Percentiles rank a stretch among this genome's conserved stretches.
Evolutionary conservation across 30 jellyfish, hydroid and myxozoan genomes (phyloP).

Genomic region (Sanderia malayensis): DNA sequence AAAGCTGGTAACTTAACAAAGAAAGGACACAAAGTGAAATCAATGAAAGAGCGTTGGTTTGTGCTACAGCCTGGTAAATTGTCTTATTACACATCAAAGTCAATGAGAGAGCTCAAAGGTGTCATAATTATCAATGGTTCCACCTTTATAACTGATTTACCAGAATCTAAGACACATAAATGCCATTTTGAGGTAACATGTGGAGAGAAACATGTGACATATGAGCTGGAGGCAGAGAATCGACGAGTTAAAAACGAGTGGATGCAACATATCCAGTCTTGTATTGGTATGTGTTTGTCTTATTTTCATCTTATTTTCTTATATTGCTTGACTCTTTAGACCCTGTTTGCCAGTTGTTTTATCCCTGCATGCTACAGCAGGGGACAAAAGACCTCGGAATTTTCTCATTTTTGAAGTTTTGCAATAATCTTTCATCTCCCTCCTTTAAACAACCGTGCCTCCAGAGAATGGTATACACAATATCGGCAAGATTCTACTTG

Average conservation of each 20-base stretch:
- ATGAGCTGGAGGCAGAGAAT: constrained; percentile 87
- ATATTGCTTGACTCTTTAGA: too few species aligned
- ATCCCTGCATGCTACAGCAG: too few species aligned
- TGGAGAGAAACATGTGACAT: constrained; percentile 70
- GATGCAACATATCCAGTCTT: constrained; percentile 71
- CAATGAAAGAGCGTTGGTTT: constrained; percentile 93
- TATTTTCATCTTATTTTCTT: too few species aligned
- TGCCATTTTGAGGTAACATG: constrained; percentile 80
- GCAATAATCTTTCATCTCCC: too few species aligned
- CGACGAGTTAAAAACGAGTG: constrained; percentile 90
- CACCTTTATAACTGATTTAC: constrained; percentile 47
- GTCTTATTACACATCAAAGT: constrained; percentile 64
- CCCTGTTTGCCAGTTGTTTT: too few species aligned
- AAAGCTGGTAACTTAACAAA: constrained; percentile 78
- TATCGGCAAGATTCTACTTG: too few species aligned
- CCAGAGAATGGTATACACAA: too few species aligned
- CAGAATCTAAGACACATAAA: constrained; percentile 66
- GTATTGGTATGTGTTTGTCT: constrained; percentile 90
- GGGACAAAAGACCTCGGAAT: too few species aligned
- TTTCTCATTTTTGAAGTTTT: too few species aligned
- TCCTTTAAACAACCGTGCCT: too few species aligned
- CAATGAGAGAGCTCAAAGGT: constrained; percentile 74
- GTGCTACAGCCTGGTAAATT: constrained; percentile 74
- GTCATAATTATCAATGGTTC: constrained; percentile 42
- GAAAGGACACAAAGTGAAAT: constrained; percentile 95